Base-by-base conservation (phyloP, 2,113 vertebrate species). In the Bujurquina vittata region DNA sequence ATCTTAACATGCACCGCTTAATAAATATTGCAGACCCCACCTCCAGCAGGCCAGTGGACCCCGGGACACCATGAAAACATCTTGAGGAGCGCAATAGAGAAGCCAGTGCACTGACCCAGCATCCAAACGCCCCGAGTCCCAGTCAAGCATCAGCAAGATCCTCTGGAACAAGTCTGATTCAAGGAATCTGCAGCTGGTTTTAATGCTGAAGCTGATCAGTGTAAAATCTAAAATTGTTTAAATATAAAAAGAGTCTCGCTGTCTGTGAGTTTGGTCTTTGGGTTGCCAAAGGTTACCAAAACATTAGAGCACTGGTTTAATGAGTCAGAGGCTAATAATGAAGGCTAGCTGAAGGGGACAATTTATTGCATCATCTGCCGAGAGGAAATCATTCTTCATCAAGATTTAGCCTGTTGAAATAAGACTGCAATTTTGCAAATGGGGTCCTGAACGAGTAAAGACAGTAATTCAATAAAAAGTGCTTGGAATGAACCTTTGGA, bases 311-410 rank as follows among this genome's bases (percentile, higher is more conserved):
- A 31, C 10, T n/a, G 22, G 23, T 83, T 69, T 67, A 37, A 11
- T 57, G 52, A 59, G 57, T 84, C 63, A 69, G 58, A 58, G 37
- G 57, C 63, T 65, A 58, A 80, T 29, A 69, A 75, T 55, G 37
- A 82, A 80, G 85, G 22, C 72, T 31, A 20, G 33, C 43, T 17
- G 26, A 73, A 67, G 55, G 22, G 31, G 26, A 29, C 17, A 43
- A 37, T 81, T 49, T 84, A 57, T 86, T 81, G 83, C 55, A 86
- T 87, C 85, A 83, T 59, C 59, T 80, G n/a, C 84, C 81, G 69
- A 77, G 40, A 73, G 22, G 54, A 85, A 60, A 72, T 85, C 60
- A 80, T 87, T 82, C 79, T 33, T 86, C 74, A 74, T 52, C 26
- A 49, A 69, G 31, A 73, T 33, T 31, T 18, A 54, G 20, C 15